Evolutionary conservation across 2,888 invertebrate genomes (phyloP).

Genomic region (Corythucha ciliata): DNA sequence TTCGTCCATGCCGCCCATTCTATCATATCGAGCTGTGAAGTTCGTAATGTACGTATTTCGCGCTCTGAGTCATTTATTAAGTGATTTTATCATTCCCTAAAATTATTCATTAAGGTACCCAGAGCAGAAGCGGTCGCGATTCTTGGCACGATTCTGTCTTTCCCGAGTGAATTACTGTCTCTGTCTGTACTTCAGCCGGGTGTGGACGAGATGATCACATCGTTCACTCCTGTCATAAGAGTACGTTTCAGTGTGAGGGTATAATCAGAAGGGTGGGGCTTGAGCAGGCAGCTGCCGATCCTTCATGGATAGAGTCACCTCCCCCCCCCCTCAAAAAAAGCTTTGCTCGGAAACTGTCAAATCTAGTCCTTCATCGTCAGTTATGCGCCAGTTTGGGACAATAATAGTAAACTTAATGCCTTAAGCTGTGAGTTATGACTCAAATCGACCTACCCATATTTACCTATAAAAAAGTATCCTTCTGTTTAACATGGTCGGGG

Average conservation of each 20-base stretch:
- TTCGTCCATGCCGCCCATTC: conserved; percentile 84
- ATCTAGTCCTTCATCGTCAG: too few relatives aligned
- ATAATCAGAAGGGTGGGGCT: too few relatives aligned
- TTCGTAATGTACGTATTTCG: conserved; percentile 43
- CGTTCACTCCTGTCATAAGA: conserved; percentile 66
- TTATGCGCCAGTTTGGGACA: too few relatives aligned
- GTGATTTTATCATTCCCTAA: background rate
- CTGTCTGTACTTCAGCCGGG: conserved; percentile 61
- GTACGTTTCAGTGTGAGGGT: too few relatives aligned
- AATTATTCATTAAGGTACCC: conserved; percentile 52
- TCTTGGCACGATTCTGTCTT: conserved; percentile 73
- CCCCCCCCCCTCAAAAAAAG: too few relatives aligned
- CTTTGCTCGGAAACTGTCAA: too few relatives aligned
- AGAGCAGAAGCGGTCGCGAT: conserved; percentile 85
- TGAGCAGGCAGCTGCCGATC: too few relatives aligned
- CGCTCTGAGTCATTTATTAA: background rate
- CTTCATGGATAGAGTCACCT: too few relatives aligned
- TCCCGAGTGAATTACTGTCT: conserved; percentile 60
- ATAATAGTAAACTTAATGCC: too few relatives aligned
- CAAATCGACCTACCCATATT: too few relatives aligned
- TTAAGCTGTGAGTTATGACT: too few relatives aligned
- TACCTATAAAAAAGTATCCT: background rate
- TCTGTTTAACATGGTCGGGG: background rate
- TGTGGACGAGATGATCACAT: conserved; percentile 48
- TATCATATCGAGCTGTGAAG: conserved; percentile 71